These are phyloP conservation scores for Stenolophus ochropezus DNA, from an alignment of 2,888 invertebrate genomes.

Conservation along the genomic window DNA sequence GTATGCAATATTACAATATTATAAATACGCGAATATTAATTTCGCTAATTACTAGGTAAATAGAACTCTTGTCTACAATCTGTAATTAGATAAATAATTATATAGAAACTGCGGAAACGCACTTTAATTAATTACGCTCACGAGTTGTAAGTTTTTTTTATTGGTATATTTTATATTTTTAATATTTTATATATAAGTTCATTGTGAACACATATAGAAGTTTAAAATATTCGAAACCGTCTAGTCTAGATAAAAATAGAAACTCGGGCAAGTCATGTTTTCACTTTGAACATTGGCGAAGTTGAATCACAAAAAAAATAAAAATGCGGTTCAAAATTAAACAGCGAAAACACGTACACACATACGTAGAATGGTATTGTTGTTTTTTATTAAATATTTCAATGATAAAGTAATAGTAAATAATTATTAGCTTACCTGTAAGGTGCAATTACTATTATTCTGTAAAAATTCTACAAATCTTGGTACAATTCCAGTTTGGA, in stretches of 20 bases:
- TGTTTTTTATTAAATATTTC: too few species aligned
- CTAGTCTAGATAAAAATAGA: conserved; percentile 47
- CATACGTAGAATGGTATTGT: too few species aligned
- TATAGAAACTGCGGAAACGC: too few species aligned
- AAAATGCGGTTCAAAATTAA: neutral
- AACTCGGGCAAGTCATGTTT: conserved; percentile 66
- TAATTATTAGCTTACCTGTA: conserved; percentile 81
- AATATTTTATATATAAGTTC: neutral
- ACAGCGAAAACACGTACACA: neutral
- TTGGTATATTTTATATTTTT: too few species aligned
- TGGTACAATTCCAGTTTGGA: conserved; percentile 94
- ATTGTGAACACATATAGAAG: conserved; percentile 51
- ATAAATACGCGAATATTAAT: too few species aligned
- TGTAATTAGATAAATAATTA: too few species aligned
- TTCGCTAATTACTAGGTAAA: too few species aligned
- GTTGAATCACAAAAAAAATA: conserved; percentile 21
- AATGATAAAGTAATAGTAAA: too few species aligned
- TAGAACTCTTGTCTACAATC: too few species aligned
- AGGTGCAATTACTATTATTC: conserved; percentile 86
- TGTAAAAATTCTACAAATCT: conserved; percentile 94
- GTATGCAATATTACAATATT: too few species aligned
- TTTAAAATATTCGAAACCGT: conserved; percentile 62
- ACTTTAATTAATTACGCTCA: too few species aligned
- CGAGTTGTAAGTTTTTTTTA: too few species aligned
- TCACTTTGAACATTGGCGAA: conserved; percentile 61